These are phyloP conservation scores for Cotesia vestalis DNA, from an alignment of 1,140 invertebrate genomes.

Conservation along the genomic window DNA sequence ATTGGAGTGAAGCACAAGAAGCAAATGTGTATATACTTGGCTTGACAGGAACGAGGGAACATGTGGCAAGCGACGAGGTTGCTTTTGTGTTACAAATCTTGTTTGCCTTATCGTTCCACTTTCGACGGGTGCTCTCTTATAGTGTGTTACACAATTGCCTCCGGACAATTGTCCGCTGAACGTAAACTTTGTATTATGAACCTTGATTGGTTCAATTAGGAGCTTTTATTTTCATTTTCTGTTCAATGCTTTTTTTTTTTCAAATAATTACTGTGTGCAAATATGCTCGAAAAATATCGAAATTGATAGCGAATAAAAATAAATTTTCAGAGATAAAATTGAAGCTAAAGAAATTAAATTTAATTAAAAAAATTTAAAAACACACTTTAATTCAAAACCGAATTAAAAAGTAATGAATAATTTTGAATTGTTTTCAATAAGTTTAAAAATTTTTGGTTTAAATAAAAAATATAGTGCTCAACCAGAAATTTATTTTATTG, in stretches of 20 bases:
- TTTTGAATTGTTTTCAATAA: too few relatives aligned
- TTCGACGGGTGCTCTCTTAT: slow-evolving; percentile 36
- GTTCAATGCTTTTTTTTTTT: not conserved
- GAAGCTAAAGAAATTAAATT: too few relatives aligned
- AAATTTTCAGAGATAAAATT: too few relatives aligned
- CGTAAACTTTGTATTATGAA: slow-evolving; percentile 17
- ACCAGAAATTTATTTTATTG: too few relatives aligned
- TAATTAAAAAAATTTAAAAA: too few relatives aligned
- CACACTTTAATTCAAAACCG: too few relatives aligned
- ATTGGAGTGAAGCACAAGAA: slow-evolving; percentile 22
- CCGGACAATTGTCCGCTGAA: slow-evolving; percentile 17
- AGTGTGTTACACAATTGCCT: slow-evolving; percentile 25
- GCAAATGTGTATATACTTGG: slow-evolving; percentile 28
- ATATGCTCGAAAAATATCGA: too few relatives aligned
- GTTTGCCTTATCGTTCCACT: slow-evolving; percentile 64
- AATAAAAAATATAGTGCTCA: too few relatives aligned
- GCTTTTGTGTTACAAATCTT: slow-evolving; percentile 66
- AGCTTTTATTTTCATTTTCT: slow-evolving; percentile 21
- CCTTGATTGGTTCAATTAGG: slow-evolving; percentile 31
- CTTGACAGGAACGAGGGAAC: slow-evolving; percentile 45
- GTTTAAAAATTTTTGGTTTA: too few relatives aligned
- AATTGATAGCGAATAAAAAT: too few relatives aligned
- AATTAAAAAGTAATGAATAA: too few relatives aligned
- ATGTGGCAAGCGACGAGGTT: slow-evolving; percentile 62
- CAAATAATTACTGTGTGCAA: not conserved